Evolutionary conservation across 2,797 vertebrate species (phyloP), one percentile per base, ranked within the genome.

Genomic region (Triplophysa bombifrons): DNA sequence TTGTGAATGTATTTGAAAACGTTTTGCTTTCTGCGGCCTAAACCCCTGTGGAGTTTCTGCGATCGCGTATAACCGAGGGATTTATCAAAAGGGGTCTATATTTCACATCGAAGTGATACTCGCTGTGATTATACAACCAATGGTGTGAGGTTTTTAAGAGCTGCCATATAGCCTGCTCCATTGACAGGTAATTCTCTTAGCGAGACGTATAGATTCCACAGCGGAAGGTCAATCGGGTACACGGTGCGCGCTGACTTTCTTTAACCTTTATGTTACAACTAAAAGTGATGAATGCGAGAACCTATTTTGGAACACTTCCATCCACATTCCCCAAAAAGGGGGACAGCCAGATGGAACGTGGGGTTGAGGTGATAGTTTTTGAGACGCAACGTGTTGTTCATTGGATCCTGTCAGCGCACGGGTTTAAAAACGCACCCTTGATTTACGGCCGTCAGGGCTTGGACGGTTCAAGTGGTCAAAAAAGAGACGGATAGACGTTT

Each of bases 101-200:
- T 61, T 63, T 65, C 53, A 70, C 67, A 38, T 78, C 4, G n/a
- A 25, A 34, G 34, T 71, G 76, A 71, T 17, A 70, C 53, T 78
- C 27, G 17, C 60, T 17, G 60, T 34, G 60, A 63, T 63, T 61
- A 64, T 38, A 38, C 11, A 17, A 41, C 1, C 9, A 78, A 51
- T 38, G 8, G 0, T 16, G 44, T 38, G 55, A 72, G 50, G 41
- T 69, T 70, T 30, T 76, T 22, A 19, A 50, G 6, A 63, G 25
- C 50, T 6, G 16, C 34, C 20, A 17, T 44, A 34, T 56, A 46
- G 5, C 41, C 17, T 2, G 6, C 14, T 22, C 17, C n/a, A 25
- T 25, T 20, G 44, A 25, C 55, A 71, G 64, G 25, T 44, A 27
- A 41, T 65, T 41, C 11, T 41, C 7, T 20, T 17, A 5, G 38